phyloP scores from a whole-genome alignment of 2,113 vertebrate species.

The Hiodon alosoides region DNA sequence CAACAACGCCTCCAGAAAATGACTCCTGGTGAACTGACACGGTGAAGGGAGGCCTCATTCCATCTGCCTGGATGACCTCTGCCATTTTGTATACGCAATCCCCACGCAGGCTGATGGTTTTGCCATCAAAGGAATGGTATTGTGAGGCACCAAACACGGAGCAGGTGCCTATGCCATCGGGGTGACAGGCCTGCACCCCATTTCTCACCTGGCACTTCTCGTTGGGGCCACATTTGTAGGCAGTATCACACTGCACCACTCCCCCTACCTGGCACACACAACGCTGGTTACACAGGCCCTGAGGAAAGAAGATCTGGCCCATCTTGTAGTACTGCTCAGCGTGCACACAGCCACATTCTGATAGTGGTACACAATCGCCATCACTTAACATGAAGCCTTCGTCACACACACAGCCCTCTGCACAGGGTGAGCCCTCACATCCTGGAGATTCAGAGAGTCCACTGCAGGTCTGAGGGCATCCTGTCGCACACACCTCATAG shows the following conservation, averaged over 20 bases:
- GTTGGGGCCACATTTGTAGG: constrained; percentile 31
- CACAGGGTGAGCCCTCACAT: constrained; percentile 25
- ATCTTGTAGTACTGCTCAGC: constrained; percentile 35
- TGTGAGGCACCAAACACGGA: constrained; percentile 35
- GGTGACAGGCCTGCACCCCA: constrained; percentile 41
- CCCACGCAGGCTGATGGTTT: constrained; percentile 35
- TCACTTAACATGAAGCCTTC: constrained; percentile 36
- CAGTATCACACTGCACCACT: constrained; percentile 30
- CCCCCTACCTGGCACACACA: constrained; percentile 40
- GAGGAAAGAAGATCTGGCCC: constrained; percentile 42
- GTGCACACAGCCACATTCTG: constrained; percentile 43
- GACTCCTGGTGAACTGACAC: constrained; percentile 30
- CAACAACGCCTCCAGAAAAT: not conserved
- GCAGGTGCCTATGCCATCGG: constrained; percentile 33
- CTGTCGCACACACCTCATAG: constrained; percentile 22
- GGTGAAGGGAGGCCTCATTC: constrained; percentile 27
- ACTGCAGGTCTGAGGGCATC: constrained; percentile 23
- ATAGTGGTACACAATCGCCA: constrained; percentile 38
- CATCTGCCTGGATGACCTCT: not conserved
- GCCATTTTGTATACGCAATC: constrained; percentile 44
- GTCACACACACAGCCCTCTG: constrained; percentile 43
- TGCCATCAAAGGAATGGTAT: constrained; percentile 43
- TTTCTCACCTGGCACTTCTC: constrained; percentile 39
- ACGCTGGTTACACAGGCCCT: constrained; percentile 29
- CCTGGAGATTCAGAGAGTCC: not conserved